Base-by-base conservation (phyloP, 2,888 invertebrate genomes). In the Lampropteryx suffumata region DNA sequence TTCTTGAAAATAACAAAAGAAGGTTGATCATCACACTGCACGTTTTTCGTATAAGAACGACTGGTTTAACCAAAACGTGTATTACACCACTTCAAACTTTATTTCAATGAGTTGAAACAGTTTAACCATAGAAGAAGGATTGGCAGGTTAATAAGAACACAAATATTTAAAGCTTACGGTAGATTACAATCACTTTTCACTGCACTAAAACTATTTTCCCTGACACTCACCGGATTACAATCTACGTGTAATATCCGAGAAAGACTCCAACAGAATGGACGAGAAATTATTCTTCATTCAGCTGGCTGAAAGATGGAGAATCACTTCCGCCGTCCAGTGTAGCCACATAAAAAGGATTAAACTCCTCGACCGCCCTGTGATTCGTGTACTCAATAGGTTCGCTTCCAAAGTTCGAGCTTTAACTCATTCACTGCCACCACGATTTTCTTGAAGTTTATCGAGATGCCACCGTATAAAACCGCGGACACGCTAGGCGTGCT, bases 261-360 rank as follows among this genome's bases (percentile, higher is more conserved):
- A 89, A 91, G 92, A 92, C 92, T 91, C 92, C 91, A 92, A 92
- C 92, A 92, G 93, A 93, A 93, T 93, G 93, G 88, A 90, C 92
- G 93, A 93, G 92, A 81, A 86, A 86, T 82, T 73, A 78, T 79
- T 82, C 84, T 84, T 84, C 78, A 74, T 84, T 79, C 78, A 77
- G 75, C 79, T 86, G 83, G 75, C 76, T 85, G 75, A 76, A 81
- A 76, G 75, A 69, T 50, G 73, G 67, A 71, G 73, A 76, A 75
- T 81, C 80, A 85, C 77, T 83, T 90, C 89, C 89, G 87, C 76
- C 65, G 12, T 29, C 44, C 12, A 61, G 76, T 78, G 81, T 83
- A 67, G 74, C 73, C 56, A 64, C 41, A 32, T 12, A 27, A 41
- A 46, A 56, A 50, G 43, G 32, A 26, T 8, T 26, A 49, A 57